Base-by-base conservation (phyloP, 2,888 invertebrate genomes). In the Drosophila aldrichi region DNA sequence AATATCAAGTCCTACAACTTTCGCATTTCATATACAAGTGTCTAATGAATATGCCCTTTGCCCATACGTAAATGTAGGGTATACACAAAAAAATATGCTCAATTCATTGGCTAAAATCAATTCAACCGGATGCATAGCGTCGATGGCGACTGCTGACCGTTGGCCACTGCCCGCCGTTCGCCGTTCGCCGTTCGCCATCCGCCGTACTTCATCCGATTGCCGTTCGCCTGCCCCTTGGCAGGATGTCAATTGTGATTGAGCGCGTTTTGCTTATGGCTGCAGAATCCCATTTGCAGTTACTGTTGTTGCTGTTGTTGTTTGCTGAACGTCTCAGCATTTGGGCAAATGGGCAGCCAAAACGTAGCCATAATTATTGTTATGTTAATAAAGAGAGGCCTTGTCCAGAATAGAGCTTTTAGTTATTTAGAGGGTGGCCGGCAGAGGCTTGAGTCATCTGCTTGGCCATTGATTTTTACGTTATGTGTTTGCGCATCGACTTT, bases 321-420 rank as follows among this genome's bases (percentile, higher is more conserved):
- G 86, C 83, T 20, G 52, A 74, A 79, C 65, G 66, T 82, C 84
- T 84, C 74, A 73, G 72, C 69, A 54, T 54, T 46, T 40, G 44
- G 68, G 63, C 52, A 68, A 82, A 86, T 86, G 54, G 40, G 44
- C 83, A 80, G 80, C 57, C 81, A 61, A 61, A 76, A 77, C 74
- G 68, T 74, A 63, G 83, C 69, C 83, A 85, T 85, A 85, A 85
- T 85, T 89, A 88, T 85, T 85, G 88, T 85, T 89, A 89, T 89
- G 84, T 88, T 85, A 85, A 85, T 85, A 74, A 72, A 54, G 58
- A 54, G 58, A 75, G 57, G 34, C 44, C 46, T 54, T 51, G 49
- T 7, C 54, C 43, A 40, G 67, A n/a, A 59, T 54, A 16, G 25
- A 43, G 59, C 56, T 56, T 34, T 64, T 65, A 48, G 44, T 55